Evolutionary conservation across 2,888 invertebrate species (phyloP).

Genomic region (Agrilus cyanescens): DNA sequence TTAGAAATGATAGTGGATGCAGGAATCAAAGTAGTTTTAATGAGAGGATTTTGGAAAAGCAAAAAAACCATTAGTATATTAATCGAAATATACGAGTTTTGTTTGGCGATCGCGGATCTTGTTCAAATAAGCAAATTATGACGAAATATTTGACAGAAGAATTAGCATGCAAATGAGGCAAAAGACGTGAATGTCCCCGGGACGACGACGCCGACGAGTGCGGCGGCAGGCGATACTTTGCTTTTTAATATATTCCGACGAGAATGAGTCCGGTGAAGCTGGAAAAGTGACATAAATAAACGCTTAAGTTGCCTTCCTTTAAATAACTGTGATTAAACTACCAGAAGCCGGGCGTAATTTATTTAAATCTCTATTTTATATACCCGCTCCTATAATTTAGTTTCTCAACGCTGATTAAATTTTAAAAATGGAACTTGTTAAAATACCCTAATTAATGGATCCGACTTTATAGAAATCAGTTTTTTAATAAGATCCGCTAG

Average conservation of each 20-base stretch:
- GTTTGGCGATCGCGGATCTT: not conserved
- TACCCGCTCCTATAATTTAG: constrained; percentile 1
- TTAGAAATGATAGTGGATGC: no score
- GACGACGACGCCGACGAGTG: constrained; percentile 6
- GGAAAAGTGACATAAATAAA: constrained; percentile 13
- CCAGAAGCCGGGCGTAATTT: constrained; percentile 15
- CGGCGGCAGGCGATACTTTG: constrained; percentile 11
- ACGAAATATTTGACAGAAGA: constrained; percentile 12
- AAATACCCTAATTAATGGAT: no score
- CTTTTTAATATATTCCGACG: constrained; percentile 13
- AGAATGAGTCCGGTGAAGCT: constrained; percentile 12
- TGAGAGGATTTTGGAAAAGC: no score
- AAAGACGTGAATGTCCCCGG: not conserved
- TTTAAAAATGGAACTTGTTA: constrained; percentile 1
- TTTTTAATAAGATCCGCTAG: no score
- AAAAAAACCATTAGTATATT: no score
- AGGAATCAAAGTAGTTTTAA: no score
- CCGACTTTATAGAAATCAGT: no score
- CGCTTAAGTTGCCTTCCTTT: constrained; percentile 15
- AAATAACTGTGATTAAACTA: constrained; percentile 14
- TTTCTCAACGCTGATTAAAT: not conserved
- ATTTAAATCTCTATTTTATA: constrained; percentile 14
- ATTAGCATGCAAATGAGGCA: constrained; percentile 13
- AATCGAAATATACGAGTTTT: no score
- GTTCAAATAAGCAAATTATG: constrained; percentile 10